These are phyloP conservation scores for Ethmia dodecea DNA, from an alignment of 2,888 invertebrate species.

Conservation along the genomic window DNA sequence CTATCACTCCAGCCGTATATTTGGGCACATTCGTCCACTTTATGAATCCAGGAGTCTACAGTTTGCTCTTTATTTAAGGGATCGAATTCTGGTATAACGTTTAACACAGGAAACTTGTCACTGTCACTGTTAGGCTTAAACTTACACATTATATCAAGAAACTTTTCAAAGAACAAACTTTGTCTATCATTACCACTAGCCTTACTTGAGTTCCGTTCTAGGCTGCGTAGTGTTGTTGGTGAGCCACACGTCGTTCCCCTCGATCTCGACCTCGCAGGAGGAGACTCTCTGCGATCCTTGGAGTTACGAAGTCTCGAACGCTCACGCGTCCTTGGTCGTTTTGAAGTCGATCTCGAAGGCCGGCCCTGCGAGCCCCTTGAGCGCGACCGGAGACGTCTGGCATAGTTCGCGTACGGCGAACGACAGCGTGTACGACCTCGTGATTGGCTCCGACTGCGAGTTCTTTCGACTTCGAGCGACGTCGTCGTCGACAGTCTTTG, in stretches of 20 bases:
- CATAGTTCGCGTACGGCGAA: neutral
- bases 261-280: neutral
- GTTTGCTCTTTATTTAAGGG: constrained; percentile 17
- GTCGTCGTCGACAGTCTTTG: no score
- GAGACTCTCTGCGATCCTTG: neutral
- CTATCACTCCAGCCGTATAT: constrained; percentile 20
- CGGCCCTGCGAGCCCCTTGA: neutral
- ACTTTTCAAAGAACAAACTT: constrained; percentile 2
- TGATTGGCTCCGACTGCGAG: constrained; percentile 2
- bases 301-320: neutral
- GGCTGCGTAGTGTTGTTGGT: neutral
- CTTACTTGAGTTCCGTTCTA: neutral
- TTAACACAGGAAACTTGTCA: constrained; percentile 2
- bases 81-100: constrained; percentile 18
- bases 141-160: neutral
- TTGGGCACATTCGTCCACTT: constrained; percentile 21
- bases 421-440: constrained; percentile 1
- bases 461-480: neutral
- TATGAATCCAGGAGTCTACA: constrained; percentile 17
- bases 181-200: neutral
- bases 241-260: neutral
- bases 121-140: neutral
- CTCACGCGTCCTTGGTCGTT: neutral
- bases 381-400: constrained; percentile 1
- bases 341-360: neutral